A percentile compares a stretch with the other conserved stretches of the same genome.
Evolutionary conservation across 2,113 vertebrate species (phyloP).

Genomic region (Ondatra zibethicus): DNA sequence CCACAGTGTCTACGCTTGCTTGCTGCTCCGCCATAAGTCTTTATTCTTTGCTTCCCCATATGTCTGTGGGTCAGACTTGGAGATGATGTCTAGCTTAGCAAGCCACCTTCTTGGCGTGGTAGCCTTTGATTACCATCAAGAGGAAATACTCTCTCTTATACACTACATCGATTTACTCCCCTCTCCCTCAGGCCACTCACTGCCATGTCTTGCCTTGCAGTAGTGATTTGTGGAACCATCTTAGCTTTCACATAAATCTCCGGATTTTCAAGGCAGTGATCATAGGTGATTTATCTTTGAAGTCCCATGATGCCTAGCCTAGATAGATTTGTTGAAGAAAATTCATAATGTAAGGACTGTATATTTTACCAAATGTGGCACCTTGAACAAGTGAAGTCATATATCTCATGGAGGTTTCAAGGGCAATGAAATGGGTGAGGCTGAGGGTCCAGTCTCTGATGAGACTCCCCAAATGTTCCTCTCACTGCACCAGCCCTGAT

Average conservation of each 20-base stretch:
- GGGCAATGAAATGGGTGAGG: neutral
- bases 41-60: neutral
- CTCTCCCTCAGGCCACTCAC: neutral
- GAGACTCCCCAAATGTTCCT: neutral
- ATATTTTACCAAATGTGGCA: neutral
- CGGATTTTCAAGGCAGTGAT: constrained; percentile 29
- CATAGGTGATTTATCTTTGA: constrained; percentile 1
- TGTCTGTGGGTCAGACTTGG: neutral
- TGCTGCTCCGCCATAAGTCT: too few species aligned
- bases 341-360: neutral
- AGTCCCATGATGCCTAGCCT: neutral
- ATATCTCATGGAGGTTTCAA: neutral
- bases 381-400: neutral
- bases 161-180: neutral
- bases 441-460: neutral
- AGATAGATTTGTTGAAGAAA: constrained; percentile 12
- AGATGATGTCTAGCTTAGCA: neutral
- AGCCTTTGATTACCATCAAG: neutral
- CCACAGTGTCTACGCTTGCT: neutral
- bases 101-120: neutral
- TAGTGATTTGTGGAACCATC: neutral
- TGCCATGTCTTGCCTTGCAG: neutral
- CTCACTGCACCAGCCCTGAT: neutral
- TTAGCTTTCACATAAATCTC: neutral
- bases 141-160: neutral